phyloP scores from a whole-genome alignment of 2,113 vertebrate species.

The Engraulis encrasicolus region DNA sequence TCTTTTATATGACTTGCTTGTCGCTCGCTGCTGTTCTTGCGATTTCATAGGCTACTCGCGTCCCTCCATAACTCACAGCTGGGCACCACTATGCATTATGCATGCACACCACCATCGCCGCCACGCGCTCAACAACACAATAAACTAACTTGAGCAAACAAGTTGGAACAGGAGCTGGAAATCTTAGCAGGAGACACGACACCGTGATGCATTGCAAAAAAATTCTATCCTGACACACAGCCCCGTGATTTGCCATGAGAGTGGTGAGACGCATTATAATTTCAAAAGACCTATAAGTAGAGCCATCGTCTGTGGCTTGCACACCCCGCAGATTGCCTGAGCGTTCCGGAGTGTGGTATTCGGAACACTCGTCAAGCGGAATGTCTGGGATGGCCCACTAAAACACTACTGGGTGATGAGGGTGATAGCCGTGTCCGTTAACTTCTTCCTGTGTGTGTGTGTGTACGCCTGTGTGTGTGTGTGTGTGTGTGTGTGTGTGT shows the following conservation, averaged over 20 bases:
- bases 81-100: neutral
- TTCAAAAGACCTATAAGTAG: neutral
- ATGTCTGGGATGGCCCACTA: neutral
- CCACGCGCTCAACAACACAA: neutral
- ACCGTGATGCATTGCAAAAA: neutral
- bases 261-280: neutral
- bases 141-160: neutral
- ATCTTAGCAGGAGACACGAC: neutral
- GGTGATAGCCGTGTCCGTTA: constrained; percentile 1
- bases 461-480: too few species aligned
- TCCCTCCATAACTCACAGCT: neutral
- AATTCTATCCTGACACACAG: neutral
- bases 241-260: neutral
- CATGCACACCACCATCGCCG: neutral
- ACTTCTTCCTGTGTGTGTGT: too few species aligned
- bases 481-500: too few species aligned
- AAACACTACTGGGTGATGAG: neutral
- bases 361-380: neutral
- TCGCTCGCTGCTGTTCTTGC: neutral
- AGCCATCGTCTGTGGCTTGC: neutral
- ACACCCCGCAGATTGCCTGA: neutral
- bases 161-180: neutral
- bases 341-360: neutral
- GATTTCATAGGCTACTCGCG: neutral
- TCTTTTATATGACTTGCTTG: neutral